Evolutionary conservation across 2,797 vertebrate genomes (phyloP).

Genomic region (Phoebastria nigripes): DNA sequence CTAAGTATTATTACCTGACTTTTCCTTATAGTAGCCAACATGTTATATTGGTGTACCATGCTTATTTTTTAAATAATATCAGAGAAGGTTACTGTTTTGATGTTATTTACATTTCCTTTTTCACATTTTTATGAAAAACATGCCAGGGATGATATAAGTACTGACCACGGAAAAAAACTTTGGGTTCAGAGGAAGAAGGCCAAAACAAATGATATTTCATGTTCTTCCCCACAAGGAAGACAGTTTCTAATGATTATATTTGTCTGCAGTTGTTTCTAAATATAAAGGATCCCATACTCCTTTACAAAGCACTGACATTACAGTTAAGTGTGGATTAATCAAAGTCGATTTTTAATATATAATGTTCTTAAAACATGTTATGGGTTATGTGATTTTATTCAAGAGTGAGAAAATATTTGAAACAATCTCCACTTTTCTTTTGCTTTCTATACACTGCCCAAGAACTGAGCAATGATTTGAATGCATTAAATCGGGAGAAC

Average conservation of each 20-base stretch:
- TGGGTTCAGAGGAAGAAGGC: accelerated
- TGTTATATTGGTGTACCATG: not conserved
- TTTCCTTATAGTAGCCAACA: not conserved
- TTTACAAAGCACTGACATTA: not conserved
- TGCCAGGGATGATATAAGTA: not conserved
- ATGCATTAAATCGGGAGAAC: not conserved
- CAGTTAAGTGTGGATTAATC: not conserved
- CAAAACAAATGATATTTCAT: not conserved
- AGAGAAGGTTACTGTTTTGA: not conserved
- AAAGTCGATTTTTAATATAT: not conserved
- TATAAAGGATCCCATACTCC: not conserved
- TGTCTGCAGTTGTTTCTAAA: not conserved
- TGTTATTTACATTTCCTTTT: not conserved
- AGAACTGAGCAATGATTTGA: not conserved
- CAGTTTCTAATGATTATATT: not conserved
- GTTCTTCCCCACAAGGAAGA: not conserved
- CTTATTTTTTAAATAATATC: not conserved
- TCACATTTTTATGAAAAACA: not conserved
- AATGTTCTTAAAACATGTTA: not conserved
- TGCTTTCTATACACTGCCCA: not conserved
- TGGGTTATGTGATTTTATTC: not conserved
- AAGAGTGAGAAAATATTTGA: not conserved
- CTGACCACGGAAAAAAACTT: not conserved
- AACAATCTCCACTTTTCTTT: not conserved
- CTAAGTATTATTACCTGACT: not conserved